Evolutionary conservation across 2,113 vertebrate genomes (phyloP).

Genomic region (Dasyurus viverrinus): DNA sequence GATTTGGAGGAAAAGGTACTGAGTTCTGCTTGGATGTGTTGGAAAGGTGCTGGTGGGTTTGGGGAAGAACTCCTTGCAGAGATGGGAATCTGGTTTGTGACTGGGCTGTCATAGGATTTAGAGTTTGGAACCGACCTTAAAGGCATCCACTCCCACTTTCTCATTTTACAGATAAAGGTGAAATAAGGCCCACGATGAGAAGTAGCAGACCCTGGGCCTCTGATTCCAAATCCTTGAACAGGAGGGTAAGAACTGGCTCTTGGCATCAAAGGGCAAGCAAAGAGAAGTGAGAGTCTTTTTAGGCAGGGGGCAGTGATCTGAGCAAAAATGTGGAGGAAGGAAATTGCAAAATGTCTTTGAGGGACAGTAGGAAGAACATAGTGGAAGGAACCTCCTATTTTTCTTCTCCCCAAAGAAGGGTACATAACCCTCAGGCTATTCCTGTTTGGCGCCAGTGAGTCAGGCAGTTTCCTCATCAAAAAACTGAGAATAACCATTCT

Average conservation of each 20-base stretch:
- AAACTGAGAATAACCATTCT: neutral
- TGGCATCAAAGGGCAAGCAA: neutral
- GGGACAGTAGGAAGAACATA: neutral
- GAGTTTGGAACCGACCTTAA: neutral
- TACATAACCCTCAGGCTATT: neutral
- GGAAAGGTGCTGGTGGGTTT: neutral
- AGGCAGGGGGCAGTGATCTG: neutral
- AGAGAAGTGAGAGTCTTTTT: neutral
- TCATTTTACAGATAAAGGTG: neutral
- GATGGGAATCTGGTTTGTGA: neutral
- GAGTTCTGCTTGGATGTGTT: neutral
- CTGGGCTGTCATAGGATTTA: neutral
- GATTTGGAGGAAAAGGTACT: neutral
- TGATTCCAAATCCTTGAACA: neutral
- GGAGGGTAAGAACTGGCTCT: neutral
- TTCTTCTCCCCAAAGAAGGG: neutral
- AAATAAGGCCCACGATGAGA: neutral
- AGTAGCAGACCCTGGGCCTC: neutral
- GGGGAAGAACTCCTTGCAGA: neutral
- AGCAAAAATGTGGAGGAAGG: neutral
- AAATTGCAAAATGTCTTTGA: neutral
- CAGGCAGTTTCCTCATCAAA: neutral
- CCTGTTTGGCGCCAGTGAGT: neutral
- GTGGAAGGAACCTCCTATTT: neutral
- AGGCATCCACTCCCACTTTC: neutral